Conservation (phyloP, 2,797 vertebrate genomes). For the Hylomyscus alleni region DNA sequence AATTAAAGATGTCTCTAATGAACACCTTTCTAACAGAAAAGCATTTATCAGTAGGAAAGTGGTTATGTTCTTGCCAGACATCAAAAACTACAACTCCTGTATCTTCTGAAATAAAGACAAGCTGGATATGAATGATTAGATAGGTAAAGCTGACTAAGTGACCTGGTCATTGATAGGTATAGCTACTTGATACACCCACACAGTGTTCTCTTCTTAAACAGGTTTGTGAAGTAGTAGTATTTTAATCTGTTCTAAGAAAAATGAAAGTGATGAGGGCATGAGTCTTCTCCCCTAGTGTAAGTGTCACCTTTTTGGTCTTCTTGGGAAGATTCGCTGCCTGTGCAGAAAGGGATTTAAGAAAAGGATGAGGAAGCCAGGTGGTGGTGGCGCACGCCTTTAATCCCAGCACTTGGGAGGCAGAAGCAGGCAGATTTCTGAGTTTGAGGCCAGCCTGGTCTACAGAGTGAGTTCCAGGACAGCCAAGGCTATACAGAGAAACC, state of each 20-base stretch:
- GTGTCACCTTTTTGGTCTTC: background rate
- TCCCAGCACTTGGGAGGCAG: too few relatives aligned
- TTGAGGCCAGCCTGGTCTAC: too few relatives aligned
- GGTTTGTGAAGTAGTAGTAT: background rate
- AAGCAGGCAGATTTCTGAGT: too few relatives aligned
- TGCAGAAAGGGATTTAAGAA: background rate
- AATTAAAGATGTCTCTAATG: background rate
- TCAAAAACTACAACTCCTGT: background rate
- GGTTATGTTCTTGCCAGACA: background rate
- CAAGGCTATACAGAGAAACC: too few relatives aligned
- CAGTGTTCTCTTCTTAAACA: background rate
- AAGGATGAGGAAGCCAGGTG: too few relatives aligned
- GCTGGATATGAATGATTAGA: background rate
- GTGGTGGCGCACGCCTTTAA: too few relatives aligned
- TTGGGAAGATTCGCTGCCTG: background rate
- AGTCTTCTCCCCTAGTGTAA: background rate
- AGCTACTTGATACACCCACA: background rate
- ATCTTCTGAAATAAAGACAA: background rate
- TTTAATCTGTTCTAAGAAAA: background rate
- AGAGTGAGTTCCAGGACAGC: too few relatives aligned
- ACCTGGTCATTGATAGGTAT: background rate
- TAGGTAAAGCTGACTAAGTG: background rate
- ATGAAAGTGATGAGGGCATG: background rate
- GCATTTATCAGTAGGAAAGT: too few relatives aligned
- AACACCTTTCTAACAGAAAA: background rate